phyloP scores from a whole-genome alignment of 2,888 invertebrate species.

The Polyommatus iphigenia region DNA sequence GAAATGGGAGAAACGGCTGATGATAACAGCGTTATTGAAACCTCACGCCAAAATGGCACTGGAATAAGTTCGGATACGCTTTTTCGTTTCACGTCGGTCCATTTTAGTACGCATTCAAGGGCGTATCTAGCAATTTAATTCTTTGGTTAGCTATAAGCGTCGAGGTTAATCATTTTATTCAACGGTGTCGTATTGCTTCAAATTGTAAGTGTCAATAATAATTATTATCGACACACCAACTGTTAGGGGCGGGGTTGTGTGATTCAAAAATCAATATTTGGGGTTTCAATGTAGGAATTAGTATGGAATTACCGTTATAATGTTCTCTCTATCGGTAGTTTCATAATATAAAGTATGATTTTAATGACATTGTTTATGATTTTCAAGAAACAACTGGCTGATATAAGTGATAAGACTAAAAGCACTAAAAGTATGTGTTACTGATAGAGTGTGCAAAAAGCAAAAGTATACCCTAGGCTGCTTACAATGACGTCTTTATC shows the following conservation, averaged over 20 bases:
- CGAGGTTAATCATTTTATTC: conserved; percentile 78
- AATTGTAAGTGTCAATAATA: conserved; percentile 41
- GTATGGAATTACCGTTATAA: not conserved
- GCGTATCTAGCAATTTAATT: conserved; percentile 36
- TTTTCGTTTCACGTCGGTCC: not conserved
- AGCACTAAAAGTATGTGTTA: not conserved
- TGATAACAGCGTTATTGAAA: not conserved
- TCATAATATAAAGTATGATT: not conserved
- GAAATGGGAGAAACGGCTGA: no score
- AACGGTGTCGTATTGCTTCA: conserved; percentile 67
- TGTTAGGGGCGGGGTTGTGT: conserved; percentile 59
- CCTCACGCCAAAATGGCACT: not conserved
- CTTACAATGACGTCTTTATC: no score
- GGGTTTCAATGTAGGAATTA: not conserved
- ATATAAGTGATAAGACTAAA: no score
- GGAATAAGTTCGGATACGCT: not conserved
- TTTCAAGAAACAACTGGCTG: not conserved
- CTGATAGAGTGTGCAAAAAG: no score
- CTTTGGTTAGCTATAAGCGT: conserved; percentile 50
- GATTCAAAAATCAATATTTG: conserved; percentile 65
- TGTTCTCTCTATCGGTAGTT: no score
- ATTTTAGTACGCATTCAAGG: not conserved
- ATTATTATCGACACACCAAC: conserved; percentile 76
- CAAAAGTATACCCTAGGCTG: no score
- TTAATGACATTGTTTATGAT: not conserved